Evolutionary conservation across 2,888 invertebrate genomes (phyloP).

Genomic region (Palloptera scutellata): DNA sequence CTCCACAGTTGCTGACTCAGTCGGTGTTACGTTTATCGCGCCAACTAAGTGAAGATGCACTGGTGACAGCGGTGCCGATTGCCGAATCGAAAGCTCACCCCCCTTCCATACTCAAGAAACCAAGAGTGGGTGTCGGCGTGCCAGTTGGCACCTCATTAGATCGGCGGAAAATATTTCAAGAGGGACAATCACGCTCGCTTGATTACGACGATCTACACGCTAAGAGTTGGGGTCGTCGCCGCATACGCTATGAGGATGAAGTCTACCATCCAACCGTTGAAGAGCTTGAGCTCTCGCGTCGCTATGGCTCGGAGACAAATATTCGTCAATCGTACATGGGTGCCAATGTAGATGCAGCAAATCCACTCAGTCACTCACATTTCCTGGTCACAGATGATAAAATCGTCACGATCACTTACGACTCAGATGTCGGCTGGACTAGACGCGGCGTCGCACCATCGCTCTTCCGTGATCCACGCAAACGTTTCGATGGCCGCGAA

Average conservation of each 20-base stretch:
- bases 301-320: constrained; percentile 62
- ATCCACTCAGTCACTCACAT: constrained; percentile 64
- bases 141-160: constrained; percentile 46
- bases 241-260: constrained; percentile 62
- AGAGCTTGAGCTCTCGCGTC: constrained; percentile 48
- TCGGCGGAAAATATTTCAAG: constrained; percentile 58
- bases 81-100: constrained; percentile 53
- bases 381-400: constrained; percentile 64
- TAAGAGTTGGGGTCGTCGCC: constrained; percentile 61
- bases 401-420: constrained; percentile 64
- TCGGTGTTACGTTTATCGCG: constrained; percentile 56
- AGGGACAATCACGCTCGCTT: constrained; percentile 59
- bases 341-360: constrained; percentile 55
- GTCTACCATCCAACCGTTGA: constrained; percentile 44
- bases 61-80: constrained; percentile 59
- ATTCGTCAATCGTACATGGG: constrained; percentile 63
- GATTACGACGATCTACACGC: constrained; percentile 62
- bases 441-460: constrained; percentile 61
- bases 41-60: constrained; percentile 59
- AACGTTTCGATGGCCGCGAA: constrained; percentile 46
- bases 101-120: constrained; percentile 60
- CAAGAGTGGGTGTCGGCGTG: constrained; percentile 47
- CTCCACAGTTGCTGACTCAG: constrained; percentile 55
- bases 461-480: constrained; percentile 56
- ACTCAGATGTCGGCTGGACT: constrained; percentile 65